phyloP scores from a whole-genome alignment of 2,888 invertebrate species.

The Yponomeuta malinellus region DNA sequence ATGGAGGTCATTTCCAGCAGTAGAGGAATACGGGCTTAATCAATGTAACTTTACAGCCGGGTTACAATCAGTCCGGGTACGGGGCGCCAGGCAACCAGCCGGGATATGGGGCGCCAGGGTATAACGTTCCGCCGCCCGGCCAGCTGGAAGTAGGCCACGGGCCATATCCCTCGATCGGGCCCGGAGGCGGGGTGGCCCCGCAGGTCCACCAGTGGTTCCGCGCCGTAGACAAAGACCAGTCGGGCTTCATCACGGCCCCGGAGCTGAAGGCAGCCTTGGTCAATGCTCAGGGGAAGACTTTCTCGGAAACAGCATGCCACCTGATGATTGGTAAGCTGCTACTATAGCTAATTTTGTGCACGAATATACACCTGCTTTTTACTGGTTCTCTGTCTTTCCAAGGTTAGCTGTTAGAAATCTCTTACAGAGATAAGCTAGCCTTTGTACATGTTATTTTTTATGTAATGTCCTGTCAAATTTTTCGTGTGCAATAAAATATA shows the following conservation, averaged over 20 bases:
- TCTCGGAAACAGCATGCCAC: constrained; percentile 88
- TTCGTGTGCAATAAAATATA: no score
- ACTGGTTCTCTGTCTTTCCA: no score
- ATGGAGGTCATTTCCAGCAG: no score
- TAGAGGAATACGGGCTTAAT: no score
- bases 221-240: constrained; percentile 88
- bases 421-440: no score
- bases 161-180: constrained; percentile 65
- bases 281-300: constrained; percentile 89
- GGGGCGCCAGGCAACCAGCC: constrained; percentile 26
- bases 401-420: no score
- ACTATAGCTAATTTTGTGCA: background rate
- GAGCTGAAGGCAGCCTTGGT: constrained; percentile 89
- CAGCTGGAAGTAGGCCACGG: constrained; percentile 63
- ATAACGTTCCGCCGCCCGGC: constrained; percentile 23
- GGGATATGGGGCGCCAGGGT: constrained; percentile 29
- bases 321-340: constrained; percentile 85
- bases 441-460: no score
- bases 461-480: no score
- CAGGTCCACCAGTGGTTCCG: constrained; percentile 90
- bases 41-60: background rate
- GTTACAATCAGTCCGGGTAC: constrained; percentile 17
- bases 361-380: no score
- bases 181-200: constrained; percentile 76
- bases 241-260: constrained; percentile 85